Evolutionary conservation across 2,113 vertebrate species (phyloP), one percentile per base, ranked within the genome.

Genomic region (human (Homo sapiens)): DNA sequence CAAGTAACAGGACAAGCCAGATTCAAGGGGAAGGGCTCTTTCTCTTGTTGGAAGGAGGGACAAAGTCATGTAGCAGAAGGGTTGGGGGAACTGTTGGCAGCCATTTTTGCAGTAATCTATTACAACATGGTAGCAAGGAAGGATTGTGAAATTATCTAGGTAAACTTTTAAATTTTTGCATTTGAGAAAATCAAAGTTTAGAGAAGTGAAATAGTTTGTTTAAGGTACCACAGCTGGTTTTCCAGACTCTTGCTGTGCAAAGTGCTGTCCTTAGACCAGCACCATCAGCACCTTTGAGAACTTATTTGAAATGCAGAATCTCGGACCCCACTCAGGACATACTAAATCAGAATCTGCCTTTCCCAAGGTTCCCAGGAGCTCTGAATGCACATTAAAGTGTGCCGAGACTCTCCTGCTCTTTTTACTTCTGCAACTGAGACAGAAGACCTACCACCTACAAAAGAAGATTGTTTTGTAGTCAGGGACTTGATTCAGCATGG

Each of bases 101-200:
- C 25, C 30, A 35, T 68, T 86, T 64, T 92, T 76, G 27, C 57
- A 78, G 38, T 89, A n/a, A 81, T 73, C 48, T 76, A 1, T 79
- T 68, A 90, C 38, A 84, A 79, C 14, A 66, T 32, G 55, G 22
- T 52, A 85, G 23, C 35, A 57, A 90, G 64, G 79, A 64, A 92
- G 57, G n/a, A 87, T 70, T 66, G n/a, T 80, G 94, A 92, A 86
- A 83, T 90, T 45, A 55, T 93, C 61, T 55, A 73, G 50, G 52
- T 35, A 43, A 70, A 40, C 40, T 94, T n/a, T n/a, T 22, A 68
- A 83, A 32, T 6, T 55, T 84, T 94, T 90, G 70, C 79, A 95
- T 82, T 61, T 72, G 64, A 96, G 80, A 80, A 92, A 92, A 50
- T 32, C 25, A 8, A 89, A 92, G 35, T 17, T 3, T 43, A 43